A percentile compares a stretch with the other conserved stretches of the same genome.
phyloP scores from a whole-genome alignment of 2,797 vertebrate species.

The Micropoecilia bifurca region DNA sequence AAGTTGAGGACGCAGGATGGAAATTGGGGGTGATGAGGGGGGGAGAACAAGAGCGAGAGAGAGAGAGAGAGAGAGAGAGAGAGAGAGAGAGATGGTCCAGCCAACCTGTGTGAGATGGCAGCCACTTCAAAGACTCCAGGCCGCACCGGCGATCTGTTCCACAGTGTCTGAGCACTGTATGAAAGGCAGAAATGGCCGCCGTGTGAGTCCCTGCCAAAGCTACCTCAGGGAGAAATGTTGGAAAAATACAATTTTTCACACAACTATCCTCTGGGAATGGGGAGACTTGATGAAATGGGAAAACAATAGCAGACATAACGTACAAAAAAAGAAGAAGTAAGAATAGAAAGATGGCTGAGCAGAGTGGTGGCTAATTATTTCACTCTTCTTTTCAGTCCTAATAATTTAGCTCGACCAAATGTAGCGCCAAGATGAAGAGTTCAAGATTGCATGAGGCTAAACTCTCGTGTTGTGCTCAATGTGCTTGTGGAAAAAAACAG shows the following conservation, averaged over 20 bases:
- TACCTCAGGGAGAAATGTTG: constrained; percentile 84
- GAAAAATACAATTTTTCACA: constrained; percentile 84
- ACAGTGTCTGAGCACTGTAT: constrained; percentile 78
- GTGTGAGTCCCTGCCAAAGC: constrained; percentile 82
- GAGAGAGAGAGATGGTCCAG: constrained; percentile 61
- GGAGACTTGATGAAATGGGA: constrained; percentile 14
- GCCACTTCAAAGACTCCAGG: constrained; percentile 80
- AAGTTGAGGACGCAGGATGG: constrained; percentile 72
- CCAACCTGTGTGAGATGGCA: constrained; percentile 83
- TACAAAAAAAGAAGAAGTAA: constrained; percentile 43
- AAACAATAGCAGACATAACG: constrained; percentile 52
- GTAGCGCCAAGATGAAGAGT: constrained; percentile 63
- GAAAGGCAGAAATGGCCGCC: constrained; percentile 83
- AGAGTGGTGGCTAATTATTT: constrained; percentile 78
- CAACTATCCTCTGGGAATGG: constrained; percentile 66
- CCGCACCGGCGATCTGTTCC: constrained; percentile 79
- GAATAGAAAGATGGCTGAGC: constrained; percentile 59
- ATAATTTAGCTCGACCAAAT: constrained; percentile 71
- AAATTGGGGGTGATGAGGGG: constrained; percentile 47
- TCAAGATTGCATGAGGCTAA: constrained; percentile 63
- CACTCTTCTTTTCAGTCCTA: constrained; percentile 68
- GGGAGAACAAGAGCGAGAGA: constrained; percentile 36
- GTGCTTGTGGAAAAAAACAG: constrained; percentile 19
- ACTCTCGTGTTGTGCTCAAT: constrained; percentile 56
- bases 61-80: constrained; percentile 14